A percentile compares a stretch with the other conserved stretches of the same genome.
Conservation (phyloP, 2,797 vertebrate genomes). For the Merluccius polli region DNA sequence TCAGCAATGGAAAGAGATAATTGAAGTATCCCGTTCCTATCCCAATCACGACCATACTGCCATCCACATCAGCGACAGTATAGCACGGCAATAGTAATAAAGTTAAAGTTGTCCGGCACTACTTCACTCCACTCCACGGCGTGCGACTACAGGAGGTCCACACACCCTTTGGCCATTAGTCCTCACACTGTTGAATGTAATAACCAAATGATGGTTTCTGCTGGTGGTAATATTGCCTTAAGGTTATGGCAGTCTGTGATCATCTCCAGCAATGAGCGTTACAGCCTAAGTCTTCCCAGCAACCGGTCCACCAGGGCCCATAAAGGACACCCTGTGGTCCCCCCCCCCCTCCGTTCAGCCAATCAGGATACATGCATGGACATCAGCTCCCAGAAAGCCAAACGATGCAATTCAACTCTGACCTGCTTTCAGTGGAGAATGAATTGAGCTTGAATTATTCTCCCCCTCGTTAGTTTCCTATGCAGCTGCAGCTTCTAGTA, state of each 20-base stretch:
- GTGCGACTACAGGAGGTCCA: slow-evolving; percentile 42
- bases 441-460: slow-evolving; percentile 70
- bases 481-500: slow-evolving; percentile 58
- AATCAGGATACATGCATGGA: slow-evolving; percentile 75
- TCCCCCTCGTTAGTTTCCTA: slow-evolving; percentile 65
- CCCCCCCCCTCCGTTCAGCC: slow-evolving; percentile 55
- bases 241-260: slow-evolving; percentile 75
- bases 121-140: slow-evolving; percentile 20
- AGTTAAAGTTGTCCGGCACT: slow-evolving; percentile 36
- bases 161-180: slow-evolving; percentile 57
- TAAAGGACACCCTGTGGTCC: slow-evolving; percentile 71
- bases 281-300: slow-evolving; percentile 56
- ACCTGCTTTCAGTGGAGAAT: slow-evolving; percentile 71
- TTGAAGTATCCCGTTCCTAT: not conserved
- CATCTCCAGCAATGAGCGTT: slow-evolving; percentile 72
- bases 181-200: slow-evolving; percentile 68
- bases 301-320: slow-evolving; percentile 62
- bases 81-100: not conserved
- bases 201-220: slow-evolving; percentile 70
- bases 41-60: not conserved
- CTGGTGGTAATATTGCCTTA: slow-evolving; percentile 71
- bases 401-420: slow-evolving; percentile 76
- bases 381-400: slow-evolving; percentile 72
- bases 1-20: not conserved
- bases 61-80: not conserved